Evolutionary conservation across 2,113 vertebrate genomes (phyloP).

Genomic region (Morone saxatilis): DNA sequence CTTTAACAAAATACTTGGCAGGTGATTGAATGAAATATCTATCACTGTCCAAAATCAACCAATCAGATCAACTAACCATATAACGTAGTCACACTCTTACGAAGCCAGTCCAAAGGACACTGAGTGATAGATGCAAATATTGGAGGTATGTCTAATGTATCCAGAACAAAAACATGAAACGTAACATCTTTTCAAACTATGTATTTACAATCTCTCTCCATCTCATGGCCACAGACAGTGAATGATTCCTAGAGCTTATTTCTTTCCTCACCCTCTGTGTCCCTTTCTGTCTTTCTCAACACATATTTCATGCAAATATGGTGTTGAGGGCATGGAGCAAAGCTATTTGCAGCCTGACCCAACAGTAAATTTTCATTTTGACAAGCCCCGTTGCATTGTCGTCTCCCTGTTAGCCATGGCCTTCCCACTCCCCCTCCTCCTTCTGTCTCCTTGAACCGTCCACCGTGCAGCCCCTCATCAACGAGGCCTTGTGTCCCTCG

Average conservation of each 20-base stretch:
- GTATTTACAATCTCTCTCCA: not conserved
- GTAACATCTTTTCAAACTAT: not conserved
- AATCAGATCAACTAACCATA: too few relatives aligned
- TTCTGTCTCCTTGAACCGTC: conserved; percentile 65
- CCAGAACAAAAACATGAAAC: too few relatives aligned
- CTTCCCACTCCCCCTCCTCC: not conserved
- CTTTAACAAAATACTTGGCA: too few relatives aligned
- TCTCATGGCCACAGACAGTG: not conserved
- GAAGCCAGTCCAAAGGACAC: too few relatives aligned
- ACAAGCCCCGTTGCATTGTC: conserved; percentile 74
- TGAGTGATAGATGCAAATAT: too few relatives aligned
- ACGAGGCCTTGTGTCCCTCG: conserved; percentile 66
- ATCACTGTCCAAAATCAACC: too few relatives aligned
- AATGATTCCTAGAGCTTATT: not conserved
- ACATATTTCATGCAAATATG: conserved; percentile 57
- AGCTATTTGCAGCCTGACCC: conserved; percentile 65
- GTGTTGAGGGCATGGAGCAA: conserved; percentile 51
- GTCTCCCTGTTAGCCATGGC: conserved; percentile 49
- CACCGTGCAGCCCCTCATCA: conserved; percentile 72
- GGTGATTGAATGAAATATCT: too few relatives aligned
- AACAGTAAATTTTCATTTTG: conserved; percentile 75
- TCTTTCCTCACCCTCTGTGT: not conserved
- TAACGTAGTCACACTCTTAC: too few relatives aligned
- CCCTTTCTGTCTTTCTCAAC: not conserved
- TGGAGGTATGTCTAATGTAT: too few relatives aligned